phyloP scores from a whole-genome alignment of 2,797 vertebrate species.

The Cyprinella venusta region DNA sequence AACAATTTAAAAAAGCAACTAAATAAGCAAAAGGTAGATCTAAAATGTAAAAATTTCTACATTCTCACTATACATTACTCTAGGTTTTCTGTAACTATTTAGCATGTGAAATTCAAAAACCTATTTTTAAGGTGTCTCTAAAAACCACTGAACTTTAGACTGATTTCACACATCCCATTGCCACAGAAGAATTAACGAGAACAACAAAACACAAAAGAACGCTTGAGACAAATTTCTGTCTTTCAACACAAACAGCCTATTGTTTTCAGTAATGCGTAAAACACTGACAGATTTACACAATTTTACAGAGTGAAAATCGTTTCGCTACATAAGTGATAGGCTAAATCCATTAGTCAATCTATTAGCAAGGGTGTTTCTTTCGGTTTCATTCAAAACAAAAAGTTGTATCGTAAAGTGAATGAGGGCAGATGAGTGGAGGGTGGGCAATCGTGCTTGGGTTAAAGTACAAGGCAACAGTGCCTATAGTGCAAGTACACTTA shows the following conservation, averaged over 20 bases:
- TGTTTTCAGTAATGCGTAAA: not conserved
- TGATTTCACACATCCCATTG: not conserved
- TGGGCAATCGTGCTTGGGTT: not conserved
- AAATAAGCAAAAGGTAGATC: not conserved
- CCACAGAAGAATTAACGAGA: not conserved
- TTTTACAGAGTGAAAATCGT: not conserved
- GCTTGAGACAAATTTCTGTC: not conserved
- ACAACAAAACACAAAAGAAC: not conserved
- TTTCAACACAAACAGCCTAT: conserved; percentile 13
- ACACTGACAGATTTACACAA: not conserved
- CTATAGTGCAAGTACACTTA: not conserved
- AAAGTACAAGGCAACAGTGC: not conserved
- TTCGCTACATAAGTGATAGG: not conserved
- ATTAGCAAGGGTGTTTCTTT: not conserved
- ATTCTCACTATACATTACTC: not conserved
- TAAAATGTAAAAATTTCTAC: not conserved
- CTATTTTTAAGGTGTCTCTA: not conserved
- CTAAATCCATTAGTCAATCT: not conserved
- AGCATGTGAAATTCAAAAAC: not conserved
- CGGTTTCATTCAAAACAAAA: not conserved
- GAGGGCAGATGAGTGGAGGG: not conserved
- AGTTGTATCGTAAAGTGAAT: not conserved
- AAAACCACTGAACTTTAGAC: not conserved
- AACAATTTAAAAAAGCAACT: not conserved
- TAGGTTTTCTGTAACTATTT: not conserved